phyloP scores from a whole-genome alignment of 1,140 invertebrate genomes.

The Zaprionus camerounensis region DNA sequence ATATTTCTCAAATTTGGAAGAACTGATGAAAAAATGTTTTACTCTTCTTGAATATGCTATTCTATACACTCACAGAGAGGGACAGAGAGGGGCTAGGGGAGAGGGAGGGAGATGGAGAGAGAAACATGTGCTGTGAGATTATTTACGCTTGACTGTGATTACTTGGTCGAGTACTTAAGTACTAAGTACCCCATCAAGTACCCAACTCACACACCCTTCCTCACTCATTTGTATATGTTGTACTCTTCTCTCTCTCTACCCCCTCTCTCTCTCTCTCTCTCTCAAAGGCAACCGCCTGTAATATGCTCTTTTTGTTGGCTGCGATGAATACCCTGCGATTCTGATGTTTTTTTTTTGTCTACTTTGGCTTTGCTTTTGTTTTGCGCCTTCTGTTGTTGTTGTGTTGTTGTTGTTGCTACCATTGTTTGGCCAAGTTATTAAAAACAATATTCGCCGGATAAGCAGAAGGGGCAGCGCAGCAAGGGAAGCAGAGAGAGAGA shows the following conservation, averaged over 20 bases:
- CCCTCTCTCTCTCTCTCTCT: neutral
- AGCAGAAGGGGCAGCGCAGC: slow-evolving; percentile 41
- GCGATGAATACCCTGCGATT: neutral
- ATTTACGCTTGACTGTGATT: slow-evolving; percentile 14
- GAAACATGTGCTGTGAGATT: neutral
- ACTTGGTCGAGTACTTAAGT: slow-evolving; percentile 27
- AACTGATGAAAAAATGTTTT: slow-evolving; percentile 20
- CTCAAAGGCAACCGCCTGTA: slow-evolving; percentile 54
- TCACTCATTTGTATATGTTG: neutral
- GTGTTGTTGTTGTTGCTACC: slow-evolving; percentile 5
- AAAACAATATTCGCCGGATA: slow-evolving; percentile 79
- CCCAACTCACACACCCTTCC: neutral
- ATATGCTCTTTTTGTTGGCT: slow-evolving; percentile 64
- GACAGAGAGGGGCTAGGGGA: no score
- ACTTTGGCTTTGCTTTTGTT: slow-evolving; percentile 24
- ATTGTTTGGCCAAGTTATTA: slow-evolving; percentile 66
- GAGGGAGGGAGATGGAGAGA: neutral
- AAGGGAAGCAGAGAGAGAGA: slow-evolving; percentile 7
- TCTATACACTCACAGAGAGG: neutral
- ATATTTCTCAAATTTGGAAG: slow-evolving; percentile 11
- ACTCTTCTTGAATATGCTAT: neutral
- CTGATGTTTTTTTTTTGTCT: slow-evolving; percentile 16
- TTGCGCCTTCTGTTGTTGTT: slow-evolving; percentile 16
- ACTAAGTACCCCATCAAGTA: slow-evolving; percentile 9
- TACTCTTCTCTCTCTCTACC: neutral